Percentiles rank a stretch among this genome's conserved stretches.
Evolutionary conservation across 2,888 invertebrate genomes (phyloP).

Genomic region (Sinelater perroti): DNA sequence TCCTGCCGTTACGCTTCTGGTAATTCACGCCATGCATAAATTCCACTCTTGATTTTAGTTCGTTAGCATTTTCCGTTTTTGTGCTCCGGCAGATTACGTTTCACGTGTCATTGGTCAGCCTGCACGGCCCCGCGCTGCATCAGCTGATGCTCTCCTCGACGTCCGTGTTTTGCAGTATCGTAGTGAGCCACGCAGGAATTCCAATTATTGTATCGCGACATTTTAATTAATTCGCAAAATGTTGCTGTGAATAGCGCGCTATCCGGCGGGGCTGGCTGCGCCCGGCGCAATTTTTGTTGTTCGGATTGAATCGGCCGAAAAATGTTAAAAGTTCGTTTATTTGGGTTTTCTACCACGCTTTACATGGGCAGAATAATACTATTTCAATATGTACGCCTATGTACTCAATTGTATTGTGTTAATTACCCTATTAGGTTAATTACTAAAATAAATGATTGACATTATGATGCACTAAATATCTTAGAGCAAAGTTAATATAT

Average conservation of each 20-base stretch:
- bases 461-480: too few relatives aligned
- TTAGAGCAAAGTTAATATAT: too few relatives aligned
- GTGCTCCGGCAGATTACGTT: constrained; percentile 43
- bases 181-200: constrained; percentile 45
- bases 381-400: too few relatives aligned
- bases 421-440: too few relatives aligned
- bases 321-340: constrained; percentile 9
- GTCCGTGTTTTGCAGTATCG: constrained; percentile 40
- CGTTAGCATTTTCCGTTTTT: constrained; percentile 39
- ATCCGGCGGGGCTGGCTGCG: constrained; percentile 8
- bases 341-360: background rate
- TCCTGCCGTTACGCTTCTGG: constrained; percentile 11
- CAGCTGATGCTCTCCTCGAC: constrained; percentile 32
- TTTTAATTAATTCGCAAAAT: constrained; percentile 48
- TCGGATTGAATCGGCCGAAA: constrained; percentile 11
- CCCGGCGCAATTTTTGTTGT: constrained; percentile 19
- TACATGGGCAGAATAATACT: too few relatives aligned
- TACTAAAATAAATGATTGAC: too few relatives aligned
- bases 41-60: constrained; percentile 30
- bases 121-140: constrained; percentile 36
- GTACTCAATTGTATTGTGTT: too few relatives aligned
- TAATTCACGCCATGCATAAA: constrained; percentile 33
- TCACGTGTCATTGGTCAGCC: constrained; percentile 45
- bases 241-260: constrained; percentile 38
- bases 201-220: constrained; percentile 50